A percentile compares a stretch with the other conserved stretches of the same genome.
These are phyloP conservation scores for Melikaiella ostensackeni DNA, from an alignment of 2,888 invertebrate species.

Conservation along the genomic window DNA sequence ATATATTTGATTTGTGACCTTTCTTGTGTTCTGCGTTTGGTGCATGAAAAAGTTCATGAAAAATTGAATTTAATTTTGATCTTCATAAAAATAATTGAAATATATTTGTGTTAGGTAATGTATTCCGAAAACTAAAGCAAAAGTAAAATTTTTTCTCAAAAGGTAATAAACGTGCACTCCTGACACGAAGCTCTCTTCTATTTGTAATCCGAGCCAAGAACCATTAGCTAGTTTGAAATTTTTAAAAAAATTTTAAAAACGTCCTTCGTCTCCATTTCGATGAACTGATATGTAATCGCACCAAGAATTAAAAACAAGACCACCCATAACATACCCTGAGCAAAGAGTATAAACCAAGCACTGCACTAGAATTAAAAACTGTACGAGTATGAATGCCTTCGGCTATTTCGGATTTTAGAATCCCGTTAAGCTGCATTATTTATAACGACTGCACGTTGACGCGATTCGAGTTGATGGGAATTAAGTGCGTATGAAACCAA, in stretches of 20 bases:
- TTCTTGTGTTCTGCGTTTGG: too few relatives aligned
- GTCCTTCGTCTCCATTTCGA: neutral
- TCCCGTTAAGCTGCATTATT: neutral
- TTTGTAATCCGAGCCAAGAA: neutral
- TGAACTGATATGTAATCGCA: neutral
- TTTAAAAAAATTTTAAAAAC: neutral
- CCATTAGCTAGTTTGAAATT: neutral
- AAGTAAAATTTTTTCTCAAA: neutral
- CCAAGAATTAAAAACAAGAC: neutral
- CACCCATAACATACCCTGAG: neutral
- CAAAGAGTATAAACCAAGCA: neutral
- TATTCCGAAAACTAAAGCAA: neutral
- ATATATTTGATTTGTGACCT: too few relatives aligned
- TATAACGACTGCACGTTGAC: neutral
- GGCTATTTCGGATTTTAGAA: neutral
- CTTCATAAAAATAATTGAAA: too few relatives aligned
- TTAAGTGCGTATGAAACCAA: conserved; percentile 1
- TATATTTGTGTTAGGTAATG: too few relatives aligned
- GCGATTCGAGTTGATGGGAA: neutral
- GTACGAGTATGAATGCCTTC: neutral
- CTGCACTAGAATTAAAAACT: neutral
- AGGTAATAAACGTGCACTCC: neutral
- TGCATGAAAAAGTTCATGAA: too few relatives aligned
- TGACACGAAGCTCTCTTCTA: neutral
- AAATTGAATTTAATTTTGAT: too few relatives aligned